phyloP scores from a whole-genome alignment of 1,140 invertebrate genomes.

The Drusus annulatus region DNA sequence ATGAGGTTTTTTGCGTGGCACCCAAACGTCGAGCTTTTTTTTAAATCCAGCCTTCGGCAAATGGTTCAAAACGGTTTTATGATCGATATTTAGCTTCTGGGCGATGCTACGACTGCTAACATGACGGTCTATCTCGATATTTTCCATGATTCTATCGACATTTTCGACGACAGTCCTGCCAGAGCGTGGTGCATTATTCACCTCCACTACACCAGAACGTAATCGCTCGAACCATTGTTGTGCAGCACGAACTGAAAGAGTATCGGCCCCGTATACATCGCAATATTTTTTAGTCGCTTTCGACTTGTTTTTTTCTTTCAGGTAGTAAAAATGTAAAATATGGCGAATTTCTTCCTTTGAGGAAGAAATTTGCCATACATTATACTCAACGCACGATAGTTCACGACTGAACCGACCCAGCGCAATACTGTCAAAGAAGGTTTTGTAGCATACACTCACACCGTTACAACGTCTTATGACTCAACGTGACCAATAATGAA shows the following conservation, averaged over 20 bases:
- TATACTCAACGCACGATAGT: neutral
- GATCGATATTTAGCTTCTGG: conserved; percentile 10
- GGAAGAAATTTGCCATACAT: too few species aligned
- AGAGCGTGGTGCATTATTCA: conserved; percentile 22
- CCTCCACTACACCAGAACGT: conserved; percentile 7
- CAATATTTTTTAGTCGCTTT: conserved; percentile 18
- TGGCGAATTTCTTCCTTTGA: conserved; percentile 10
- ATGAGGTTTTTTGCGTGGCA: conserved; percentile 12
- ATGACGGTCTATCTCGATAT: conserved; percentile 22
- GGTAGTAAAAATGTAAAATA: conserved; percentile 4
- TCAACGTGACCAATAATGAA: conserved; percentile 11
- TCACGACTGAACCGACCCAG: conserved; percentile 24
- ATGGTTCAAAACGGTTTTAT: conserved; percentile 13
- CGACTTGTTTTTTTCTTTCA: conserved; percentile 3
- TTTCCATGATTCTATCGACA: conserved; percentile 15
- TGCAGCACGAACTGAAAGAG: neutral
- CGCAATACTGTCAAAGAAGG: neutral
- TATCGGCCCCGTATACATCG: conserved; percentile 22
- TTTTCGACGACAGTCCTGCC: conserved; percentile 12
- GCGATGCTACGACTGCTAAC: conserved; percentile 25
- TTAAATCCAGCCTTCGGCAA: neutral
- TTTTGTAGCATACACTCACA: too few species aligned
- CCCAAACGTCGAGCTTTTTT: neutral
- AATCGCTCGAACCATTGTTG: too few species aligned
- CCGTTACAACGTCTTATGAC: too few species aligned